Evolutionary conservation across 2,797 vertebrate genomes (phyloP), one percentile per base, ranked within the genome.

Genomic region (Eutrigla gurnardus): DNA sequence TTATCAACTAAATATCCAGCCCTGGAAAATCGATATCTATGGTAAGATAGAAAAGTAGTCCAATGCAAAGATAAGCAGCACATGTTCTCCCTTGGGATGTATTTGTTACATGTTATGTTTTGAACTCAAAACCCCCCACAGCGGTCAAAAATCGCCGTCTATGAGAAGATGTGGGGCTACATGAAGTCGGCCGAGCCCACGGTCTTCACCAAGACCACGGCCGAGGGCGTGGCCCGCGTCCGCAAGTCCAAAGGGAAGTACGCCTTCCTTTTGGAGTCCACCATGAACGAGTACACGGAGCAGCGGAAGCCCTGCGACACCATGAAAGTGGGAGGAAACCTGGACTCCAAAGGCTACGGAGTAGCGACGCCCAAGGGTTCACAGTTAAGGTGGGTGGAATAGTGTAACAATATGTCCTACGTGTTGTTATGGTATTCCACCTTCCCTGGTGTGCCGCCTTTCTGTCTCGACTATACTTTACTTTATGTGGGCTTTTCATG

Each of bases 381-480:
- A 96, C 96, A 96, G 97, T 97, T 98, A 98, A 98, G 97, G 97
- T 98, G 96, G 97, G 97, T 98, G 97, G 97, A 96, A 96, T 98
- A 97, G 96, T 97, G 97, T 98, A 97, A 98, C 97, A 98, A 97
- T 98, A 96, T 95, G 94, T 90, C 83, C 36, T n/a, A 94, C 94
- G 95, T 97, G 96, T 98, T 98, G 97, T 98, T 98, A 98, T 98
- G 97, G 95, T 98, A 97, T 97, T 98, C 97, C 97, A 98, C 97
- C 97, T 96, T 96, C 97, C 97, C 96, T 98, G 97, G 95, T 95
- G 96, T 95, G 94, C 95, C 94, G 89, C 93, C 94, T 92, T 91
- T 88, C 52, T 83, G 43, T 85, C 50, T 82, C 63, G 65, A 40
- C 55, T 59, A 50, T 70, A 37, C 45, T 65, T 66, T 80, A 80